These are phyloP conservation scores for Aleiodes alternator DNA, from an alignment of 2,888 invertebrate species.

Conservation along the genomic window DNA sequence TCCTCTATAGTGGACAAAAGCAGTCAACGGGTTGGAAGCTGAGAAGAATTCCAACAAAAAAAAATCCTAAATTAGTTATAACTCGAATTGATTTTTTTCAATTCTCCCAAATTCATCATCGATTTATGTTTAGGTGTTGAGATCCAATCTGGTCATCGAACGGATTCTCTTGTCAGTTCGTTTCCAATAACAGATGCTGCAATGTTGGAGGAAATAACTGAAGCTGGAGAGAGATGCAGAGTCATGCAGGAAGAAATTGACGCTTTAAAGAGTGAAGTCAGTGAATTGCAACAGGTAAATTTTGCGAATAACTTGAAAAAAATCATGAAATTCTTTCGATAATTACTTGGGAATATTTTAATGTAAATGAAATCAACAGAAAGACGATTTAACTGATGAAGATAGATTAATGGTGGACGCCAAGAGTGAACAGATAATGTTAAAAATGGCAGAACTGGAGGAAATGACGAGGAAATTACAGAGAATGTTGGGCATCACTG, in stretches of 20 bases:
- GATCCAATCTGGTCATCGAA: constrained; percentile 48
- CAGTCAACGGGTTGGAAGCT: too few relatives aligned
- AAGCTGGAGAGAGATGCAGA: constrained; percentile 73
- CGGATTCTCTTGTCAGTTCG: constrained; percentile 59
- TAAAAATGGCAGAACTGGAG: constrained; percentile 81
- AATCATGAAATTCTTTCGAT: neutral
- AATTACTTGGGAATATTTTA: constrained; percentile 10
- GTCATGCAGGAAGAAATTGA: constrained; percentile 75
- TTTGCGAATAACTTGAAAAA: neutral
- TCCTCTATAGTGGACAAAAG: too few relatives aligned
- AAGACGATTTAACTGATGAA: constrained; percentile 78
- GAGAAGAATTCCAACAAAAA: neutral
- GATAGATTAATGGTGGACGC: constrained; percentile 79
- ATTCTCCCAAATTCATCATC: neutral
- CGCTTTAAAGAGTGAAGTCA: constrained; percentile 74
- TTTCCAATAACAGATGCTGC: constrained; percentile 65
- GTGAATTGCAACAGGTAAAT: constrained; percentile 71
- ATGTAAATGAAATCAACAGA: constrained; percentile 70
- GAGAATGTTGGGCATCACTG: constrained; percentile 76
- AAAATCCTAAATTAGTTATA: too few relatives aligned
- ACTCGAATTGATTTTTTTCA: too few relatives aligned
- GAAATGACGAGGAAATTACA: constrained; percentile 79
- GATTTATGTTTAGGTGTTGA: neutral
- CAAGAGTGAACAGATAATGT: constrained; percentile 78
- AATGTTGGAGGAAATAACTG: constrained; percentile 75